Base-by-base conservation (phyloP, 2,113 vertebrate genomes). In the Motacilla tschutschensis region DNA sequence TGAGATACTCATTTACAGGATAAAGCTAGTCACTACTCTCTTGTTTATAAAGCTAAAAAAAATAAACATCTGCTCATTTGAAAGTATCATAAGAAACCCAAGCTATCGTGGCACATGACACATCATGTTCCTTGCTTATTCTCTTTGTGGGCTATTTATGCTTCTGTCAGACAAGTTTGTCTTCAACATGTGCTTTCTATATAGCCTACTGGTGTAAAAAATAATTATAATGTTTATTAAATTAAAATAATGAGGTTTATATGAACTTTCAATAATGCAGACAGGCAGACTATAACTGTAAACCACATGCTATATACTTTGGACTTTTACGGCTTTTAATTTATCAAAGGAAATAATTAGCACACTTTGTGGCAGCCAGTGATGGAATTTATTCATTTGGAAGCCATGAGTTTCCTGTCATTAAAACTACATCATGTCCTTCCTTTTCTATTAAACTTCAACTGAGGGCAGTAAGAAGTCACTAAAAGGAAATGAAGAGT, bases 281-380 rank as follows among this genome's bases (percentile, higher is more conserved):
- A 95, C 87, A 91, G 86, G 93, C 94, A 97, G 96, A 96, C 95
- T 94, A 96, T 97, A 96, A 98, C 97, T 97, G 96, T 97, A 97
- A 97, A 92, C 95, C 91, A 88, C 94, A 96, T 93, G 94, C 83
- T 96, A 94, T 94, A 96, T 95, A 94, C 94, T 96, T 96, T 94
- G 77, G 96, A 94, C 93, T 97, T 97, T 97, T 97, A 97, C 83
- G 71, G 95, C 96, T 97, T 97, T 97, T 97, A 97, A 98, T 98
- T 98, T 98, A 98, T 97, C 97, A 97, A 97, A 97, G 97, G 97
- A 98, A 98, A 98, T 97, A 98, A 98, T 98, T 98, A 98, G 97
- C 97, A 97, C 97, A 97, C 95, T 97, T 96, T 96, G 97, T 97
- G 97, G 96, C 97, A 97, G 97, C 88, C 93, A 97, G 96, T 96